These are phyloP conservation scores for Microplitis manilae DNA, from an alignment of 2,888 invertebrate genomes.

Conservation along the genomic window DNA sequence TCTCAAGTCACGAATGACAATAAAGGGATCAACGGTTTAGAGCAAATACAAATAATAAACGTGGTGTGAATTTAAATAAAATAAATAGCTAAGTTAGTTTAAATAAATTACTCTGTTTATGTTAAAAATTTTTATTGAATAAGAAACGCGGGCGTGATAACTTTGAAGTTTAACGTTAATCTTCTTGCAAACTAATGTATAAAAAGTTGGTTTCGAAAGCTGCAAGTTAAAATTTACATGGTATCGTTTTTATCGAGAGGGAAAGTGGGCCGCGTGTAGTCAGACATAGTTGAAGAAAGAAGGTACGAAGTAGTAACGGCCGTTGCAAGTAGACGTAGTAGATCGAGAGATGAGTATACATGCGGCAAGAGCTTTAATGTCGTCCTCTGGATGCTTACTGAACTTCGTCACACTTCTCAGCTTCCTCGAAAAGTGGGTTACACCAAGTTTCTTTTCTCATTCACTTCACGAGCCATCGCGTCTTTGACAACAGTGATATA, in stretches of 20 bases:
- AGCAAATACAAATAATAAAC: no score
- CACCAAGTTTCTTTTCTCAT: conserved; percentile 49
- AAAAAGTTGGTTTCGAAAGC: conserved; percentile 33
- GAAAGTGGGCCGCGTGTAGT: conserved; percentile 40
- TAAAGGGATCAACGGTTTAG: background rate
- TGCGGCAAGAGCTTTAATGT: background rate
- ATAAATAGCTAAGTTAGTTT: no score
- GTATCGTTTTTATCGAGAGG: conserved; percentile 31
- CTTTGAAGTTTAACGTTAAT: background rate
- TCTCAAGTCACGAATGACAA: background rate
- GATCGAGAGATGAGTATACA: background rate
- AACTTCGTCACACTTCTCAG: conserved; percentile 59
- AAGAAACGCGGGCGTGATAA: conserved; percentile 12
- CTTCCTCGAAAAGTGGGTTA: conserved; percentile 64
- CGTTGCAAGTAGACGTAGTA: background rate
- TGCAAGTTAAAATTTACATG: conserved; percentile 12
- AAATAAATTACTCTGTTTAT: background rate
- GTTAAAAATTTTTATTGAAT: background rate
- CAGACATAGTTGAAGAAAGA: conserved; percentile 11
- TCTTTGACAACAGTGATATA: conserved; percentile 32
- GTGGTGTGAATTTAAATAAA: no score
- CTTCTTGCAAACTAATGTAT: conserved; percentile 6
- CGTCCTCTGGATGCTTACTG: conserved; percentile 44
- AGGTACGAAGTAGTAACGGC: background rate
- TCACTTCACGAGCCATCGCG: conserved; percentile 50